Evolutionary conservation across 2,797 vertebrate genomes (phyloP), one percentile per base, ranked within the genome.

Genomic region (Allobates femoralis): DNA sequence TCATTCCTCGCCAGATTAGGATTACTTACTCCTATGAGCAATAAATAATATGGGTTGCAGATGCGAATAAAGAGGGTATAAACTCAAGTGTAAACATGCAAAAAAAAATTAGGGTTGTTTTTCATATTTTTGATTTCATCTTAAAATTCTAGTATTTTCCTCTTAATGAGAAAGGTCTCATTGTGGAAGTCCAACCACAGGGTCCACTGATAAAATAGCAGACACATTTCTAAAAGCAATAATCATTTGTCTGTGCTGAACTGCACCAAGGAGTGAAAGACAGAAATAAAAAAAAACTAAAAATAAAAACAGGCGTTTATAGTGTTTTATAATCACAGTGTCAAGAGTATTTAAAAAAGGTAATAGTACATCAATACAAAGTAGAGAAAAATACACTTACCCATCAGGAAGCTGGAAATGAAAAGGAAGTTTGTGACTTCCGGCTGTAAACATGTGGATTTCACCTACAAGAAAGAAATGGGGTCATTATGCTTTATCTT

Each of bases 381-480:
- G 18, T 69, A 8, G 10, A 37, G 0, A 69, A 69, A 69, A 55
- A 51, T 76, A 18, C 14, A 93, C 96, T 95, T 92, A 96, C 95
- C 94, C 94, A 85, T 93, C 93, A 64, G 95, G 95, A 55, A 96
- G 93, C 30, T 93, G 94, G 89, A 96, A 95, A 86, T 92, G 93
- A 90, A 96, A 96, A 0, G 94, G 94, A 90, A 96, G 94, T 90
- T 94, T 93, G 0, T 96, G 94, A 88, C 93, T 94, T 79, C 96
- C 96, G 87, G 94, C 91, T 60, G 92, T 89, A 41, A 95, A 84
- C 37, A 93, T 91, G 89, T 94, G 86, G 90, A 91, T 89, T 78
- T 82, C 90, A 91, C 91, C 93, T 95, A 85, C 89, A 16, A 66
- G 15, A 84, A 89, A 88, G 87, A 89, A 62, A 50, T 85, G 21